Percentiles rank a stretch among this genome's conserved stretches.
Conservation (phyloP, 2,113 vertebrate species). For the Illadopsis cleaveri region DNA sequence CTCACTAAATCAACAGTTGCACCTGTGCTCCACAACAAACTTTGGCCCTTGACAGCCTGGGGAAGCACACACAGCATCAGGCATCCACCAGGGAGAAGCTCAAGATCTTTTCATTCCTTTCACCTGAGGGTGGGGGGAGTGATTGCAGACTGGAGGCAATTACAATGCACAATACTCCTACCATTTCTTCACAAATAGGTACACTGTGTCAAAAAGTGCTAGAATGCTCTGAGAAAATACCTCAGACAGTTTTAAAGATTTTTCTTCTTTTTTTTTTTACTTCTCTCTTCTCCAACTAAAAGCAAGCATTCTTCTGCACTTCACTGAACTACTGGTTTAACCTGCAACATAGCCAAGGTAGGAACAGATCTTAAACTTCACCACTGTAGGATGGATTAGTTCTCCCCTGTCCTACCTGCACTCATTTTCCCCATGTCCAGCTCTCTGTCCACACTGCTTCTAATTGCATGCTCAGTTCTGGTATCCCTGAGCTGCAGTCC, state of each 20-base stretch:
- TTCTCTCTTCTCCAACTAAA: background rate
- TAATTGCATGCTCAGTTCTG: background rate
- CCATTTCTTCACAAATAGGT: background rate
- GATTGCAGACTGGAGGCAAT: background rate
- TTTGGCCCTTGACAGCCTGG: background rate
- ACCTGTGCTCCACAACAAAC: background rate
- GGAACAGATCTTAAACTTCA: background rate
- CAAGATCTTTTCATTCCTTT: background rate
- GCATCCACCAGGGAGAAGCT: background rate
- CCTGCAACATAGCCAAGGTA: background rate
- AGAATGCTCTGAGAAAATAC: background rate
- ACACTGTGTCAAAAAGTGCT: background rate
- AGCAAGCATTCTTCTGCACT: background rate
- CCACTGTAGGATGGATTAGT: accelerated
- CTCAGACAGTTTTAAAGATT: background rate
- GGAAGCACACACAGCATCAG: background rate
- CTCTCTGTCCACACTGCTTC: background rate
- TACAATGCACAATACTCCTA: background rate
- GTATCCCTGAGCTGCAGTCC: background rate
- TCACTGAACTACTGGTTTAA: background rate
- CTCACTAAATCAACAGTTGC: background rate
- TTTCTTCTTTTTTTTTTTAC: background rate
- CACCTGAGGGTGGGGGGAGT: background rate
- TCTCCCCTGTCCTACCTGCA: background rate
- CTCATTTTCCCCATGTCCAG: background rate